Percentiles rank a stretch among this genome's conserved stretches.
Conservation (phyloP, 2,888 invertebrate genomes). For the Erebia aethiops region DNA sequence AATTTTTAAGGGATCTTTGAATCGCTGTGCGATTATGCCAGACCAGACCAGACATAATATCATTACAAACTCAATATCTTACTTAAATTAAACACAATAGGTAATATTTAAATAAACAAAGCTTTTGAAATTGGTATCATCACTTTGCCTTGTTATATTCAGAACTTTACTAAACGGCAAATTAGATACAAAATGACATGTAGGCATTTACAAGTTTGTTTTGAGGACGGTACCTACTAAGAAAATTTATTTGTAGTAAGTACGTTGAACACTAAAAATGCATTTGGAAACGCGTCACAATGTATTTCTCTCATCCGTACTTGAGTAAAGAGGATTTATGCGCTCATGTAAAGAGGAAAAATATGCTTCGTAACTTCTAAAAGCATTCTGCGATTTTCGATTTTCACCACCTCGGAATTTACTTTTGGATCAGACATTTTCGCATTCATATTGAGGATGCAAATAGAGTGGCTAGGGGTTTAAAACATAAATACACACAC, state of each 20-base stretch:
- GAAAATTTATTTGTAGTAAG: slow-evolving; percentile 24
- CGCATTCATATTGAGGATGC: background rate
- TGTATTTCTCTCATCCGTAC: slow-evolving; percentile 33
- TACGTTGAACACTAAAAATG: slow-evolving; percentile 31
- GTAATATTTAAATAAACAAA: too few species aligned
- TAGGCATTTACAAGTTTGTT: too few species aligned
- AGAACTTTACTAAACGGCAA: too few species aligned
- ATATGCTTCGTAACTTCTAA: slow-evolving; percentile 30
- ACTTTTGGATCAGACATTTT: background rate
- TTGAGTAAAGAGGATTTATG: slow-evolving; percentile 37
- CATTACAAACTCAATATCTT: too few species aligned
- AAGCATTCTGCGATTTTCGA: slow-evolving; percentile 27
- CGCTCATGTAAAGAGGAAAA: slow-evolving; percentile 31
- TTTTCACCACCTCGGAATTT: slow-evolving; percentile 14
- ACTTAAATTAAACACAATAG: too few species aligned
- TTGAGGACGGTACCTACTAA: background rate
- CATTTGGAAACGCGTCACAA: slow-evolving; percentile 35
- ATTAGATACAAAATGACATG: too few species aligned
- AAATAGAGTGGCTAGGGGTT: background rate
- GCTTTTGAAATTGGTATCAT: too few species aligned
- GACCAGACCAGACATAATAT: too few species aligned
- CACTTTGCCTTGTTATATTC: too few species aligned
- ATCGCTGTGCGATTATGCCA: too few species aligned
- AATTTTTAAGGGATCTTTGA: too few species aligned
- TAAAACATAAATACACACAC: too few species aligned